Evolutionary conservation across 2,888 invertebrate species (phyloP).

Genomic region (Digitonthophagus gazella): DNA sequence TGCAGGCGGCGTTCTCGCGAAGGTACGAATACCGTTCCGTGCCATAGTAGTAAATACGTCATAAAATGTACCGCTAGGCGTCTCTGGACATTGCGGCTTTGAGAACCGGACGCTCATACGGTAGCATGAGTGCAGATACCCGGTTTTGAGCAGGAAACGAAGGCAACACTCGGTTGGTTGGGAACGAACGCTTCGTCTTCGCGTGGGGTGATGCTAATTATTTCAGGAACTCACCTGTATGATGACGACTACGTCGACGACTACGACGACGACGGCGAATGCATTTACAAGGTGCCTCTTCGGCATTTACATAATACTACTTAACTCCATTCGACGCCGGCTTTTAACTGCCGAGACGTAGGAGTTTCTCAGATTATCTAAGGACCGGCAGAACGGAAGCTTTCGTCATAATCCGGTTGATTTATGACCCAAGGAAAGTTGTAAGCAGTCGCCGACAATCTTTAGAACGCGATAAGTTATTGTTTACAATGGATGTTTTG

Average conservation of each 20-base stretch:
- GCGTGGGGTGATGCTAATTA: neutral
- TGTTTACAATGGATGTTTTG: too few species aligned
- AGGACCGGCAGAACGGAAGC: neutral
- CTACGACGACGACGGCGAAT: neutral
- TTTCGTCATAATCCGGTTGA: neutral
- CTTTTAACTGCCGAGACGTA: too few species aligned
- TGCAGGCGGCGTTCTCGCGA: conserved; percentile 9
- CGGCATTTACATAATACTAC: neutral
- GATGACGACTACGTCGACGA: neutral
- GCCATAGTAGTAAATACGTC: conserved; percentile 14
- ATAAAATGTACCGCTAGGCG: conserved; percentile 13
- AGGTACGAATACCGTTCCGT: conserved; percentile 22
- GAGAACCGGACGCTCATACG: neutral
- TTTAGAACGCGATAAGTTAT: too few species aligned
- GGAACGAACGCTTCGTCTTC: neutral
- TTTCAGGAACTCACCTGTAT: neutral
- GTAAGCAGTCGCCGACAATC: neutral
- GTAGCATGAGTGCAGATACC: neutral
- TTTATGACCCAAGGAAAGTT: neutral
- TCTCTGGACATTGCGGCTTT: neutral
- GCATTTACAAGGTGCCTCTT: neutral
- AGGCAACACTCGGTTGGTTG: neutral
- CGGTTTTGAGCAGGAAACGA: neutral
- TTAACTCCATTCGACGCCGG: neutral
- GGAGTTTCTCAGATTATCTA: neutral